Evolutionary conservation across 2,888 invertebrate genomes (phyloP).

Genomic region (Parelbella ahira): DNA sequence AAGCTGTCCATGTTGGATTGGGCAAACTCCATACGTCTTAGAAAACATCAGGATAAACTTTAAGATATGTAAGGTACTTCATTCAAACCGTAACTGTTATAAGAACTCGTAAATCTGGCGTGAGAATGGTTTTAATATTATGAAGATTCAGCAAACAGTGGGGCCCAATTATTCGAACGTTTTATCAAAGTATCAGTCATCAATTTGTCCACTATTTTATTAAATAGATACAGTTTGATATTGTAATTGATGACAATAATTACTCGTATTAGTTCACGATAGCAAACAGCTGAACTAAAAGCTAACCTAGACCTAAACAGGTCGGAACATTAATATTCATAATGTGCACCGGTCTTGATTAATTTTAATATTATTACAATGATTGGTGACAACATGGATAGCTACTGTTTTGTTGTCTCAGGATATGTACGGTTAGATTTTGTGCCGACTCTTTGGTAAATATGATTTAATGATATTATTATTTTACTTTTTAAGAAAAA

Average conservation of each 20-base stretch:
- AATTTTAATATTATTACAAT: slow-evolving; percentile 8
- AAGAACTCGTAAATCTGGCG: no score
- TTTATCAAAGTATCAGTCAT: not conserved
- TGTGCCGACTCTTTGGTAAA: no score
- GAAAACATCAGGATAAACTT: no score
- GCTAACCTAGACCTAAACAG: slow-evolving; percentile 15
- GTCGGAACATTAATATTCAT: slow-evolving; percentile 26
- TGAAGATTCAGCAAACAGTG: no score
- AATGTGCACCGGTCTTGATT: slow-evolving; percentile 13
- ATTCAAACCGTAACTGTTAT: no score
- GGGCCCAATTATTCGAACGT: not conserved
- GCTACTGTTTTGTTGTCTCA: not conserved
- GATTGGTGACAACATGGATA: slow-evolving; percentile 1
- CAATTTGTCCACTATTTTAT: not conserved
- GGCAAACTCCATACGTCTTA: no score
- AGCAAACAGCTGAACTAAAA: slow-evolving; percentile 11
- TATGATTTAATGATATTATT: no score
- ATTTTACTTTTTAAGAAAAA: no score
- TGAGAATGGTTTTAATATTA: no score
- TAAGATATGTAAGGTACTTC: no score
- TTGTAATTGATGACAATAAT: slow-evolving; percentile 18
- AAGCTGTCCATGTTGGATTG: no score
- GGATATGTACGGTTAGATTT: not conserved
- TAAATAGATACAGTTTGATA: slow-evolving; percentile 8
- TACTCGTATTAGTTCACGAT: slow-evolving; percentile 10